Percentiles rank a stretch among this genome's conserved stretches.
phyloP scores from a whole-genome alignment of 2,113 vertebrate genomes.

The Cardinalis cardinalis region DNA sequence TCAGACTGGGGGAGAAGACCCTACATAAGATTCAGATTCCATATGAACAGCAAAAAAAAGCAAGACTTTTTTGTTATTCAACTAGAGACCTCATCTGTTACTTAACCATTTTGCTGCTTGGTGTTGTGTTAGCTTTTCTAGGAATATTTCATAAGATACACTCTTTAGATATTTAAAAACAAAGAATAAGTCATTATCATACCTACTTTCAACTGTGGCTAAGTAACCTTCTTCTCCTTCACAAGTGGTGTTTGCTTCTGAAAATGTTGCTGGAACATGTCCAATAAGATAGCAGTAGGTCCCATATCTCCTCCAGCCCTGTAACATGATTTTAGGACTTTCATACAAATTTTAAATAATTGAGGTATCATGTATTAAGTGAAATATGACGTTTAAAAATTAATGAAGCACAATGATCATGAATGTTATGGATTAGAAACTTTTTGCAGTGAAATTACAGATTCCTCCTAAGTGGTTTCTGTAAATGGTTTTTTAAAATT shows the following conservation, averaged over 20 bases:
- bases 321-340: neutral
- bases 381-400: neutral
- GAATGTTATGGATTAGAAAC: neutral
- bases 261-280: conserved; percentile 74
- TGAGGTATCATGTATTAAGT: neutral
- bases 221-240: conserved; percentile 60
- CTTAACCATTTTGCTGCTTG: neutral
- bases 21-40: neutral
- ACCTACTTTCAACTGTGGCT: conserved; percentile 83
- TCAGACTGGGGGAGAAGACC: rapidly evolving
- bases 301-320: conserved; percentile 83
- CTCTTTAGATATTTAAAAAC: neutral
- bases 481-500: neutral
- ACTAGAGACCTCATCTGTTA: neutral
- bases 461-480: neutral
- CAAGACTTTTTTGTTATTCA: neutral
- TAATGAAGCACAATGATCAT: neutral
- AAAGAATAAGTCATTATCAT: neutral
- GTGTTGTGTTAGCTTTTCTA: neutral
- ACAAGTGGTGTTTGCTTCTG: conserved; percentile 81
- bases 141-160: neutral
- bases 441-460: neutral
- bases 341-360: neutral
- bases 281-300: conserved; percentile 84
- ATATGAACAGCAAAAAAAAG: neutral